These are phyloP conservation scores for Aphyosemion australe DNA, from an alignment of 2,113 vertebrate genomes.

Conservation along the genomic window DNA sequence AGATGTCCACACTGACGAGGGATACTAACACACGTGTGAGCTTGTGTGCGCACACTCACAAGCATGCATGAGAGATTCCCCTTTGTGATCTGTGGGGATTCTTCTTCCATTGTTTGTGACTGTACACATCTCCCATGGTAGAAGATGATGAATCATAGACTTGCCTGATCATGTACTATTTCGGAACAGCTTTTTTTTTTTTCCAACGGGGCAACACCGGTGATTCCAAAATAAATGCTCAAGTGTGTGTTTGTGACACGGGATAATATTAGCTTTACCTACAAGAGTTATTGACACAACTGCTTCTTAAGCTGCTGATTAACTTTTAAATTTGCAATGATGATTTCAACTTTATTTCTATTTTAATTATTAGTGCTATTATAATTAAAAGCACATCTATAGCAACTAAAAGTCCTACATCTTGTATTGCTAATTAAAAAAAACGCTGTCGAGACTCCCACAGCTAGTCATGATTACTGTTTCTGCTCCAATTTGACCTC, in stretches of 20 bases:
- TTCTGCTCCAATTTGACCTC: not conserved
- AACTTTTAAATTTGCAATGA: not conserved
- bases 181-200: slow-evolving; percentile 24
- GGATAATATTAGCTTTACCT: not conserved
- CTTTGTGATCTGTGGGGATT: slow-evolving; percentile 59
- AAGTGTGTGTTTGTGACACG: not conserved
- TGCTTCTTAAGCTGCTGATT: not conserved
- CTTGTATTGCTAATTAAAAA: not conserved
- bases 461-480: no score
- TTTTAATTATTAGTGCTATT: no score
- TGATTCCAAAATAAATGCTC: slow-evolving; percentile 12
- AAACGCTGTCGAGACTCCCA: not conserved
- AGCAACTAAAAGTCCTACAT: not conserved
- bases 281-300: not conserved
- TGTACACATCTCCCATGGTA: slow-evolving; percentile 46
- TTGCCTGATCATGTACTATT: slow-evolving; percentile 66
- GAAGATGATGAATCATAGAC: slow-evolving; percentile 58
- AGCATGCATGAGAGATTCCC: slow-evolving; percentile 41
- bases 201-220: slow-evolving; percentile 21
- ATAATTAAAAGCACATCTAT: not conserved
- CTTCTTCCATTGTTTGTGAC: slow-evolving; percentile 69
- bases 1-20: slow-evolving; percentile 57
- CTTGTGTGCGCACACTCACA: slow-evolving; percentile 8
- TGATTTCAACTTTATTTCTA: not conserved
- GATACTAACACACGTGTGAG: slow-evolving; percentile 35